phyloP scores from a whole-genome alignment of 1,140 invertebrate genomes.

The Acyrthosiphon pisum region DNA sequence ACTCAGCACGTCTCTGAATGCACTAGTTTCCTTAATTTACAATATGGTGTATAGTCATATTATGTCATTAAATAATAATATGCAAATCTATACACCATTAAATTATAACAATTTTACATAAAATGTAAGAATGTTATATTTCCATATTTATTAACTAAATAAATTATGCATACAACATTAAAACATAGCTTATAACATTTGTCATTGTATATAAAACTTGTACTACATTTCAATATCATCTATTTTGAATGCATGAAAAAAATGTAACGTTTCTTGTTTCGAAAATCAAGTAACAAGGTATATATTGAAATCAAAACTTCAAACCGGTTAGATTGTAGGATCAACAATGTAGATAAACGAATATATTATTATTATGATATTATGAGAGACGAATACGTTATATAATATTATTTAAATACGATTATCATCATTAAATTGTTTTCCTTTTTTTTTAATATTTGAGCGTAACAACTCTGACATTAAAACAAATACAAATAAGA shows the following conservation, averaged over 20 bases:
- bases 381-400: background rate
- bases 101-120: background rate
- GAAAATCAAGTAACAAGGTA: background rate
- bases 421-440: background rate
- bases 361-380: background rate
- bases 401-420: background rate
- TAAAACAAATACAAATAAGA: background rate
- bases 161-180: background rate
- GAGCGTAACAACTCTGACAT: background rate
- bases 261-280: background rate
- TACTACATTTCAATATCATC: background rate
- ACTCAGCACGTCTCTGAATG: no score
- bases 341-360: background rate
- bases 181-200: background rate
- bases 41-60: no score
- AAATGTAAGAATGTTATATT: background rate
- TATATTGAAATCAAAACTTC: background rate
- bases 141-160: background rate
- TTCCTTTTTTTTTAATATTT: no score
- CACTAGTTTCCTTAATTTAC: no score
- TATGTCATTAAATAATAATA: no score
- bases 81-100: background rate
- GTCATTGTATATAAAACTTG: background rate
- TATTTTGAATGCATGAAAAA: background rate
- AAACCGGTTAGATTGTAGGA: background rate